These are phyloP conservation scores for Panzeria rudis DNA, from an alignment of 2,888 invertebrate genomes.

Conservation along the genomic window DNA sequence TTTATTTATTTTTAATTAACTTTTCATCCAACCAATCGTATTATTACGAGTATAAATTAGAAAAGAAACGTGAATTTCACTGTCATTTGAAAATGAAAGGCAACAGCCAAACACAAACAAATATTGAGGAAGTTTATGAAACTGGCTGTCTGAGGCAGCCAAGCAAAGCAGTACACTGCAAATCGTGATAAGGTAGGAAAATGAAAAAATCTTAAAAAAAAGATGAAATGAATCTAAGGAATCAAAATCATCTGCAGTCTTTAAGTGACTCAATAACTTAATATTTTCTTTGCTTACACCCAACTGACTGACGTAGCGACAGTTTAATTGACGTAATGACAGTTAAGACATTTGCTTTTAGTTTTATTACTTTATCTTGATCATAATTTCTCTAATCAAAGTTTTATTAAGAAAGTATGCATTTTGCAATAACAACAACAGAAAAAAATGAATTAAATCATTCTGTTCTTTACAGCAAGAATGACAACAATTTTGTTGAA, in stretches of 20 bases:
- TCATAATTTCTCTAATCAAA: slow-evolving; percentile 69
- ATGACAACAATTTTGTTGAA: slow-evolving; percentile 7
- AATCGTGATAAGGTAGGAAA: not conserved
- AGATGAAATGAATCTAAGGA: not conserved
- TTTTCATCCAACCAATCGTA: slow-evolving; percentile 53
- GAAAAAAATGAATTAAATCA: slow-evolving; percentile 16
- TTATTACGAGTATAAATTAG: slow-evolving; percentile 32
- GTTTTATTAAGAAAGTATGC: slow-evolving; percentile 59
- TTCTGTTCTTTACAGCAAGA: slow-evolving; percentile 7
- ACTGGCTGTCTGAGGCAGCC: not conserved
- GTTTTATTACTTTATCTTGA: slow-evolving; percentile 66
- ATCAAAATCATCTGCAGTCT: slow-evolving; percentile 55
- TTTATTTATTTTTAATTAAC: slow-evolving; percentile 71
- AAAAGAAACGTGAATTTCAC: slow-evolving; percentile 35
- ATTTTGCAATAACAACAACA: not conserved
- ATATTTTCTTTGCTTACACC: slow-evolving; percentile 24
- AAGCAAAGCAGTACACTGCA: not conserved
- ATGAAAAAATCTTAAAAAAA: not conserved
- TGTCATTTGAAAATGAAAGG: slow-evolving; percentile 34
- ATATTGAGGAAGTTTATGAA: not conserved
- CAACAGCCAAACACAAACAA: not conserved
- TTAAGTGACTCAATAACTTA: slow-evolving; percentile 49
- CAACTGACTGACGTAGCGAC: not conserved
- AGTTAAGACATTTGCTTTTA: slow-evolving; percentile 46
- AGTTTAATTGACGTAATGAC: slow-evolving; percentile 16